These are phyloP conservation scores for Netelia inedita DNA, from an alignment of 2,888 invertebrate genomes.

Conservation along the genomic window DNA sequence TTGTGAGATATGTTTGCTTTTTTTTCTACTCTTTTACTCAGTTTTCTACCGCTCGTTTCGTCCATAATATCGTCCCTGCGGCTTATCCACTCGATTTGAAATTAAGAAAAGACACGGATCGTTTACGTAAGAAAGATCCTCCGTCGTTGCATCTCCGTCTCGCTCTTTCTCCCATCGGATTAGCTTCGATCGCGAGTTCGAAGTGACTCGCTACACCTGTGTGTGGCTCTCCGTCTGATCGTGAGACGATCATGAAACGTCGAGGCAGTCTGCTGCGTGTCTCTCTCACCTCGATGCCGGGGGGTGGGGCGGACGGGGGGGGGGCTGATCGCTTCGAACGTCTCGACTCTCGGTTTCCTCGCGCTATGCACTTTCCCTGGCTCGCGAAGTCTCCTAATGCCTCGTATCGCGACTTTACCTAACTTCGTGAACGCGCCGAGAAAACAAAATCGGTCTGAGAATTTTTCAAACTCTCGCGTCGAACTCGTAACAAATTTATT, in stretches of 20 bases:
- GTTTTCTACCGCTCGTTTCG: constrained; percentile 28
- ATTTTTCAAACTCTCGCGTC: neutral
- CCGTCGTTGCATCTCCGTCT: neutral
- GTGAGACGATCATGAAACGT: constrained; percentile 35
- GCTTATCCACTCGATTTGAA: constrained; percentile 23
- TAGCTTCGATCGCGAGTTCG: neutral
- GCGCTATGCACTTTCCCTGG: constrained; percentile 68
- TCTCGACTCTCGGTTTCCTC: constrained; percentile 53
- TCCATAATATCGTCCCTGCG: constrained; percentile 8
- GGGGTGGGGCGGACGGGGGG: neutral
- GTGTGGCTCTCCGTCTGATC: no score
- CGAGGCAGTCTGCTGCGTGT: constrained; percentile 7
- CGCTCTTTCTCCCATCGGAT: neutral
- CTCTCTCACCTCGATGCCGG: constrained; percentile 11
- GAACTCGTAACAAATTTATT: no score
- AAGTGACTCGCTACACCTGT: neutral
- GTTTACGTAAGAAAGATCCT: constrained; percentile 24
- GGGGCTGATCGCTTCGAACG: constrained; percentile 24
- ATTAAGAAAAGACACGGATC: constrained; percentile 42
- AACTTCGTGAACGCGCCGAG: neutral
- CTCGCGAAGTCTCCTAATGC: constrained; percentile 25
- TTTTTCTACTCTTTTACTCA: constrained; percentile 4
- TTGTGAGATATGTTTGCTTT: neutral
- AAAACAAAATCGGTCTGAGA: neutral
- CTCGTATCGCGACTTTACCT: constrained; percentile 1